A percentile compares a stretch with the other conserved stretches of the same genome.
These are phyloP conservation scores for Nothocercus nigrocapillus DNA, from an alignment of 2,113 vertebrate species.

Conservation along the genomic window DNA sequence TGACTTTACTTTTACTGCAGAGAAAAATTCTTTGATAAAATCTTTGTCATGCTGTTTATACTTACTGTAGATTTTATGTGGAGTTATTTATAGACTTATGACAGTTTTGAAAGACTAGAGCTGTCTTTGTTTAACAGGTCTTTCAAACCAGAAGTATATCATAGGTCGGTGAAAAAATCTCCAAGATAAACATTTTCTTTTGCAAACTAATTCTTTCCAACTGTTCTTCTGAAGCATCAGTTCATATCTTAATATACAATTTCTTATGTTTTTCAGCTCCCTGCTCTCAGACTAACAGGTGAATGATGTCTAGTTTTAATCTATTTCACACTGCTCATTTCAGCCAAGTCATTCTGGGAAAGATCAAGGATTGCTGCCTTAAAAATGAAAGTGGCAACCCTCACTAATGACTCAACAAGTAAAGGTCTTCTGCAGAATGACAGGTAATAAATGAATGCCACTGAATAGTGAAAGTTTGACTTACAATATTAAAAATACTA, in stretches of 20 bases:
- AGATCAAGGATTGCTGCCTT: background rate
- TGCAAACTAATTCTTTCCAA: background rate
- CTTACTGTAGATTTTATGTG: constrained; percentile 37
- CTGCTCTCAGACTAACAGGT: background rate
- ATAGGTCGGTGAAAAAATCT: constrained; percentile 44
- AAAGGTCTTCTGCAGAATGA: background rate
- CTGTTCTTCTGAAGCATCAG: constrained; percentile 1
- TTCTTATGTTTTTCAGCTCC: background rate
- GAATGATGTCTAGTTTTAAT: background rate
- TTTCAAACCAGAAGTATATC: constrained; percentile 45
- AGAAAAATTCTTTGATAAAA: constrained; percentile 55
- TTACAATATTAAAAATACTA: background rate
- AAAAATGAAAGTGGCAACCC: background rate
- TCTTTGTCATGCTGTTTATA: constrained; percentile 43
- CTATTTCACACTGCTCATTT: background rate
- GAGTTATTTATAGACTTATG: constrained; percentile 45
- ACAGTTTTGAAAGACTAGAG: constrained; percentile 33
- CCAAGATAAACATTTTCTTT: constrained; percentile 44
- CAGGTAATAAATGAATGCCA: background rate
- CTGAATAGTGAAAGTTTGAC: background rate
- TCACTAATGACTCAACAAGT: background rate
- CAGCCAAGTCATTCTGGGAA: background rate
- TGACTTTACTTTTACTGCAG: constrained; percentile 29
- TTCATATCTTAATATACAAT: background rate
- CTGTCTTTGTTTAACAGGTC: constrained; percentile 43